phyloP scores from a whole-genome alignment of 1,140 invertebrate species.

The Diorhabda elongata region DNA sequence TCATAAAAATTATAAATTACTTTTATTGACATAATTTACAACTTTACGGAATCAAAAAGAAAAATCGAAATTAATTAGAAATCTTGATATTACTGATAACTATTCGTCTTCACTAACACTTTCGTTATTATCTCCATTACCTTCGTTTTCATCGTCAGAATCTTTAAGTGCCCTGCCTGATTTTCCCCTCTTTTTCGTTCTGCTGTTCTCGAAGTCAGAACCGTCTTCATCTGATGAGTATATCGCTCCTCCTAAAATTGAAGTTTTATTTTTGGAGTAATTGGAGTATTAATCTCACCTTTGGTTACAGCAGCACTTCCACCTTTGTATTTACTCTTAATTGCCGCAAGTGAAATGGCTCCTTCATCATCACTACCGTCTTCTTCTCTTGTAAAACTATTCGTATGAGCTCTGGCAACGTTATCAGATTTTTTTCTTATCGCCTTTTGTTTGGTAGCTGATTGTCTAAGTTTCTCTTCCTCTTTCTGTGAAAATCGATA shows the following conservation, averaged over 20 bases:
- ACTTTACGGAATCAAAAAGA: too few relatives aligned
- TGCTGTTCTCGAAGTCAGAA: conserved; percentile 77
- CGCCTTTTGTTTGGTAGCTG: conserved; percentile 65
- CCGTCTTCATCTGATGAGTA: conserved; percentile 90
- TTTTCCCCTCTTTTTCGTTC: conserved; percentile 71
- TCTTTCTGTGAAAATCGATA: conserved; percentile 62
- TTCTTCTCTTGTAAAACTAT: conserved; percentile 58
- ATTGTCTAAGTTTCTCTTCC: conserved; percentile 85
- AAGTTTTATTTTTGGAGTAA: conserved; percentile 4
- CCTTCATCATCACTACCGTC: conserved; percentile 88
- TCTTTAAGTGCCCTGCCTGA: conserved; percentile 73
- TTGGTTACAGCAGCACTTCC: conserved; percentile 37
- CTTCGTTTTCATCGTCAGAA: conserved; percentile 57
- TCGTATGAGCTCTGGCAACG: conserved; percentile 49
- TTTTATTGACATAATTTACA: too few relatives aligned
- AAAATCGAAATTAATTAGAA: too few relatives aligned
- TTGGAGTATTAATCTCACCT: conserved; percentile 11
- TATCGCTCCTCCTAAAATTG: conserved; percentile 61
- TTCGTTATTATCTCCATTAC: conserved; percentile 13
- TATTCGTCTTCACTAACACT: background rate
- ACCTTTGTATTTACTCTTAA: conserved; percentile 92
- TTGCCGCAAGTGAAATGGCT: conserved; percentile 85
- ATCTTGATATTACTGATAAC: background rate
- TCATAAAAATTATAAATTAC: too few relatives aligned
- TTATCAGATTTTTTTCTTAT: conserved; percentile 60